Conservation (phyloP, 1,140 invertebrate genomes). For the Euglossa dilemma region DNA sequence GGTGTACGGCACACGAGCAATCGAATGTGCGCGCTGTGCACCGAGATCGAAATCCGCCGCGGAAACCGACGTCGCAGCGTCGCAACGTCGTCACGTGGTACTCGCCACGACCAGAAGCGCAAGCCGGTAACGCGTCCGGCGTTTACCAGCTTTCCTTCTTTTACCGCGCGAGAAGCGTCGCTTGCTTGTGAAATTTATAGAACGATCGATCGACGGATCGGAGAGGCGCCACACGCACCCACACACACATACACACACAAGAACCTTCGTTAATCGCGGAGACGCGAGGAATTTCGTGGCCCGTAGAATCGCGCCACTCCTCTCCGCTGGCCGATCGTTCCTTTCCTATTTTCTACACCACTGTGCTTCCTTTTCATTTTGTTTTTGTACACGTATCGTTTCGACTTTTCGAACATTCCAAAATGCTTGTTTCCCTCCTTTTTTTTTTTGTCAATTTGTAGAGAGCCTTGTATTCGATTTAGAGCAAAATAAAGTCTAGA, state of each 20-base stretch:
- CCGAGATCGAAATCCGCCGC: conserved; percentile 11
- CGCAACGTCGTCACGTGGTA: neutral
- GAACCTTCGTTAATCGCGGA: too few relatives aligned
- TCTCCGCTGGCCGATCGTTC: conserved; percentile 52
- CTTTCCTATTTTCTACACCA: conserved; percentile 41
- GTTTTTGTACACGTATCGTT: conserved; percentile 67
- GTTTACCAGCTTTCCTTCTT: conserved; percentile 62
- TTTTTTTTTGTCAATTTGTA: conserved; percentile 79
- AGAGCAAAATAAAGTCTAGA: conserved; percentile 83
- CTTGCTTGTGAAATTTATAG: conserved; percentile 45
- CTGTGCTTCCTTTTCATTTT: conserved; percentile 67
- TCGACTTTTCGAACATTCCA: conserved; percentile 80
- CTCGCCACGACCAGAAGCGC: conserved; percentile 14
- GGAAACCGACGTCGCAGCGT: neutral
- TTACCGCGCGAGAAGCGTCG: conserved; percentile 54
- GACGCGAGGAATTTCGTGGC: too few relatives aligned
- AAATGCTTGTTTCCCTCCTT: conserved; percentile 78
- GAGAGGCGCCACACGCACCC: too few relatives aligned
- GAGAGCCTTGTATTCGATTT: conserved; percentile 82
- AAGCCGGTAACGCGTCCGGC: conserved; percentile 37
- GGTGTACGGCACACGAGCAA: neutral
- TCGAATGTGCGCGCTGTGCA: neutral
- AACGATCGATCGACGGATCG: conserved; percentile 23
- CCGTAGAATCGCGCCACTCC: neutral
- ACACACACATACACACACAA: too few relatives aligned